These are phyloP conservation scores for Coleophora flavipennella DNA, from an alignment of 2,888 invertebrate genomes.

Conservation along the genomic window DNA sequence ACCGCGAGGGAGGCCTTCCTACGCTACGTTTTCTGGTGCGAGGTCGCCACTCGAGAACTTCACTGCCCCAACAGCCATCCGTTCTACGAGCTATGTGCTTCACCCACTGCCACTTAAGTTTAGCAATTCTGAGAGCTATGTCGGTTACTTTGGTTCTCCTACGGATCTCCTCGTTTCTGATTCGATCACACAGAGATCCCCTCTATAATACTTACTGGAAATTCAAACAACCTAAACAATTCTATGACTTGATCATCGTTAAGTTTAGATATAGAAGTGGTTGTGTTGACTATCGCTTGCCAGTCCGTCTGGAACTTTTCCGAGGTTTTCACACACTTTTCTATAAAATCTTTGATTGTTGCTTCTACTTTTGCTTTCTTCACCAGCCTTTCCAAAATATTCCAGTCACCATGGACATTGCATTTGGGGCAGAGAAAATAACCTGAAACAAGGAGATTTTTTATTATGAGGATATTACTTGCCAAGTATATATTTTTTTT, in stretches of 20 bases:
- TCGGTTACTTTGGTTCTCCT: too few relatives aligned
- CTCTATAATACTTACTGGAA: constrained; percentile 61
- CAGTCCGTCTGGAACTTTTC: constrained; percentile 60
- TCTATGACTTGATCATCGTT: constrained; percentile 49
- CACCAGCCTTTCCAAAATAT: constrained; percentile 67
- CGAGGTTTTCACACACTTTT: constrained; percentile 36
- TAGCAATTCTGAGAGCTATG: too few relatives aligned
- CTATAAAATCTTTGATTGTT: constrained; percentile 42
- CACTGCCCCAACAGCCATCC: too few relatives aligned
- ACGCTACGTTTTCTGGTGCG: too few relatives aligned
- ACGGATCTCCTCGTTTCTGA: too few relatives aligned
- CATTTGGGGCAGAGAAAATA: constrained; percentile 80
- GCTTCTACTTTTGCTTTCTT: constrained; percentile 49
- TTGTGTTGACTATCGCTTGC: constrained; percentile 49
- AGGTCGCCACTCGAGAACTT: too few relatives aligned
- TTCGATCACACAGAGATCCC: too few relatives aligned
- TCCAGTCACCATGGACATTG: constrained; percentile 78
- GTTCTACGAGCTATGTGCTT: too few relatives aligned
- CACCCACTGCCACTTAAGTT: too few relatives aligned
- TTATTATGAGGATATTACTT: not conserved
- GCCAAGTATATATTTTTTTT: not conserved
- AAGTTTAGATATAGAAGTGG: constrained; percentile 53
- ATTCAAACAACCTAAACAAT: constrained; percentile 69
- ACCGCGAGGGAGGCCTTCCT: too few relatives aligned
- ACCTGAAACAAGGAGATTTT: constrained; percentile 60